Evolutionary conservation across 2,113 vertebrate species (phyloP).

Genomic region (Naja naja): DNA sequence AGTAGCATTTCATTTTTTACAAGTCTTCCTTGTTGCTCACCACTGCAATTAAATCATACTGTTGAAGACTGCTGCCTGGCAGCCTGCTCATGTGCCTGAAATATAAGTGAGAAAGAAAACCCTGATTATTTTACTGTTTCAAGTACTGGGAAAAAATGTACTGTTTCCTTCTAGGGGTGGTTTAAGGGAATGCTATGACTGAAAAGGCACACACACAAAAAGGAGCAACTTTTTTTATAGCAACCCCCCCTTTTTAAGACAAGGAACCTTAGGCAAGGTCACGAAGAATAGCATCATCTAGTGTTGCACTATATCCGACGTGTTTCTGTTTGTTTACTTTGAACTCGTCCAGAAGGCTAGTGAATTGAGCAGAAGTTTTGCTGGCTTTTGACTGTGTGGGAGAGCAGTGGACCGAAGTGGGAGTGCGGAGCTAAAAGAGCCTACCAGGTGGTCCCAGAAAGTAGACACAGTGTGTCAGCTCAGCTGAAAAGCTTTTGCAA

Average conservation of each 20-base stretch:
- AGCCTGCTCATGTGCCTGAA: neutral
- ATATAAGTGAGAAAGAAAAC: conserved; percentile 19
- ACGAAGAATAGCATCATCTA: conserved; percentile 75
- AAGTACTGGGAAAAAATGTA: conserved; percentile 5
- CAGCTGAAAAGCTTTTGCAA: conserved; percentile 78
- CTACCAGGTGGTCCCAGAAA: conserved; percentile 82
- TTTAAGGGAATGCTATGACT: conserved; percentile 25
- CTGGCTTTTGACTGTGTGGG: conserved; percentile 73
- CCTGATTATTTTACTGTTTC: conserved; percentile 10
- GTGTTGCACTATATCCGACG: conserved; percentile 75
- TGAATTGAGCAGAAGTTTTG: conserved; percentile 72
- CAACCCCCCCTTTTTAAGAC: conserved; percentile 48
- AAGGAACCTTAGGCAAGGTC: conserved; percentile 65
- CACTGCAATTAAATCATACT: neutral
- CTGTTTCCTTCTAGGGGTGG: conserved; percentile 24
- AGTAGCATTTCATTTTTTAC: neutral
- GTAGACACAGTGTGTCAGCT: conserved; percentile 81
- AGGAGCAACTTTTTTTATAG: conserved; percentile 26
- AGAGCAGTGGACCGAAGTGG: conserved; percentile 65
- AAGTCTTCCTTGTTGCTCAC: neutral
- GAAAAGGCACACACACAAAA: conserved; percentile 26
- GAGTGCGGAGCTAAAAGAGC: conserved; percentile 72
- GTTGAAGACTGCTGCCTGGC: neutral
- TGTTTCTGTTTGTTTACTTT: conserved; percentile 48
- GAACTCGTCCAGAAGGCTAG: conserved; percentile 68